Percentiles rank a stretch among this genome's conserved stretches.
Conservation (phyloP, 2,113 vertebrate species). For the western clawed frog (Xenopus tropicalis) region DNA sequence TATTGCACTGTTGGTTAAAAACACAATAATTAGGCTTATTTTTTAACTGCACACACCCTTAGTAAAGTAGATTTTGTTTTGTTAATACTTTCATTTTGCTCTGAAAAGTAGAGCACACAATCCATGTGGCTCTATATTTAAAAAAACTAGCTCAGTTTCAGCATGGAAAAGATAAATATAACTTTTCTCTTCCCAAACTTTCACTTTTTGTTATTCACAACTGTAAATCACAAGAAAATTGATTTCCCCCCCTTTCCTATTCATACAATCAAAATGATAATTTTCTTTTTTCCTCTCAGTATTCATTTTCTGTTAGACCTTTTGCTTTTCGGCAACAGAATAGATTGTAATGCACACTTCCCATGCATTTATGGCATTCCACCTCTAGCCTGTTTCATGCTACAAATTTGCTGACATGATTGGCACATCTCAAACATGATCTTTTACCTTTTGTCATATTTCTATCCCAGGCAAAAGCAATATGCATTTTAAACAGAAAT, state of each 20-base stretch:
- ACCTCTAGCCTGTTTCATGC: neutral
- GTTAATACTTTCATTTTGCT: too few relatives aligned
- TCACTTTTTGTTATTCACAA: conserved; percentile 20
- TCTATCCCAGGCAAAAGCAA: conserved; percentile 18
- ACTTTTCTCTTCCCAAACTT: too few relatives aligned
- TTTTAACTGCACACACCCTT: too few relatives aligned
- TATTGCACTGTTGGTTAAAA: too few relatives aligned
- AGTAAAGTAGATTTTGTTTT: too few relatives aligned
- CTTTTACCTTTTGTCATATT: conserved; percentile 17
- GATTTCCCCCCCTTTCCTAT: conserved; percentile 23
- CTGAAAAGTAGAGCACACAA: too few relatives aligned
- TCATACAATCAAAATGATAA: conserved; percentile 51
- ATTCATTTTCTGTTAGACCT: conserved; percentile 34
- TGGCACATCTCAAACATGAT: conserved; percentile 24
- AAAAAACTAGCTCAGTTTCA: too few relatives aligned
- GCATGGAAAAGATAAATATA: too few relatives aligned
- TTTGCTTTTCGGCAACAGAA: conserved; percentile 25
- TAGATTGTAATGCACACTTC: conserved; percentile 35
- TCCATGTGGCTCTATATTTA: too few relatives aligned
- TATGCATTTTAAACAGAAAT: conserved; percentile 13
- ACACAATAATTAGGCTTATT: too few relatives aligned
- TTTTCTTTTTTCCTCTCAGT: conserved; percentile 44
- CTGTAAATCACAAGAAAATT: conserved; percentile 42
- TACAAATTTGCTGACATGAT: conserved; percentile 28
- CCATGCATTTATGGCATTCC: conserved; percentile 25